Evolutionary conservation across 2,888 invertebrate genomes (phyloP).

Genomic region (Sarcophaga subvicina): DNA sequence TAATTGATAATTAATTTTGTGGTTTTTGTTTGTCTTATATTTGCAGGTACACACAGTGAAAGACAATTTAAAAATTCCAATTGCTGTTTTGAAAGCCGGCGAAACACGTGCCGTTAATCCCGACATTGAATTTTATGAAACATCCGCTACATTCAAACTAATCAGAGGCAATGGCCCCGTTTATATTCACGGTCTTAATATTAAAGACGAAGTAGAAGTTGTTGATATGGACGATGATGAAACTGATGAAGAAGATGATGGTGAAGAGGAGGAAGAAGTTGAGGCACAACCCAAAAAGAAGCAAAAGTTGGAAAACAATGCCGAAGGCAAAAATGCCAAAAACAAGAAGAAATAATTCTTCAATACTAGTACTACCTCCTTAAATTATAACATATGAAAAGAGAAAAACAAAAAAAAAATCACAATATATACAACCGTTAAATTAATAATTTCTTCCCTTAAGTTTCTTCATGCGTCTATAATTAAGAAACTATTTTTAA

Average conservation of each 20-base stretch:
- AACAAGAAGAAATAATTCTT: slow-evolving; percentile 84
- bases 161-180: slow-evolving; percentile 91
- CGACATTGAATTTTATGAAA: slow-evolving; percentile 93
- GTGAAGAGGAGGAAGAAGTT: slow-evolving; percentile 87
- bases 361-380: slow-evolving; percentile 63
- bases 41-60: slow-evolving; percentile 80
- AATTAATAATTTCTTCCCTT: slow-evolving; percentile 33
- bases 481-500: slow-evolving; percentile 48
- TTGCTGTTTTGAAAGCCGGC: slow-evolving; percentile 91
- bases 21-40: slow-evolving; percentile 51
- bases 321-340: slow-evolving; percentile 88
- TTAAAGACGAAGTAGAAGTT: slow-evolving; percentile 91
- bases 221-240: slow-evolving; percentile 92
- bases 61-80: slow-evolving; percentile 91
- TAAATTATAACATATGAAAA: slow-evolving; percentile 58
- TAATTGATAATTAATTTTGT: slow-evolving; percentile 1
- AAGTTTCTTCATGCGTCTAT: slow-evolving; percentile 40
- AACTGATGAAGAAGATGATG: slow-evolving; percentile 84
- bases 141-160: slow-evolving; percentile 92
- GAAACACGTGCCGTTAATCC: slow-evolving; percentile 89
- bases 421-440: slow-evolving; percentile 38
- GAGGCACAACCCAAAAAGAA: slow-evolving; percentile 92
- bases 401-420: slow-evolving; percentile 42
- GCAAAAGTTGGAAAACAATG: slow-evolving; percentile 88
- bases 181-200: slow-evolving; percentile 92